Evolutionary conservation across 2,113 vertebrate species (phyloP), one percentile per base, ranked within the genome.

Genomic region (Dipodomys ordii): DNA sequence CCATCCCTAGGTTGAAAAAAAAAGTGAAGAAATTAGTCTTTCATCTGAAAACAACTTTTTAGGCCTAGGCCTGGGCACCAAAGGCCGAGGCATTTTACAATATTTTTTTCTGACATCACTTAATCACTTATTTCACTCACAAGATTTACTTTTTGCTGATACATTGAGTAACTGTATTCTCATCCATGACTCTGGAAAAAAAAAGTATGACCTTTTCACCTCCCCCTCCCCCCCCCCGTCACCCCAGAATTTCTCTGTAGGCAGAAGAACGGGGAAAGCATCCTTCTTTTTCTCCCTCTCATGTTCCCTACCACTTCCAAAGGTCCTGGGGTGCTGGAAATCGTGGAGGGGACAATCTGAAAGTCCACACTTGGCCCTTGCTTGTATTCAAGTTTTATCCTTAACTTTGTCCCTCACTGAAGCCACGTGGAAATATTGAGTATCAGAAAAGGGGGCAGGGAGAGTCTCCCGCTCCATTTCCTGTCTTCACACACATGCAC

Each of bases 11-110:
- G 5, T 83, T n/a, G 27, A 23, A 49, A 84, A 89, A 49, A 84
- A 89, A 77, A 69, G 67, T 25, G 88, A 92, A 12, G 77, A 72
- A 81, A 90, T 20, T 53, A 71, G 67, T 69, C 49, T 77, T 60
- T 46, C 30, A 28, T 72, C 53, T 83, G 35, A 91, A 88, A 87
- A 83, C 35, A 28, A 23, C 30, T 79, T 73, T 87, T 94, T 25
- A 23, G 30, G 68, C 72, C 16, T 13, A 23, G 28, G 68, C 72
- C 16, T 13, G 20, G 28, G 72, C 30, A 30, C 39, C 32, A 91
- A 30, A 87, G 60, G 39, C 30, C 79, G 78, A 78, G 20, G 23
- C 2, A 67, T 83, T 53, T 68, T 60, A 20, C 49, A 74, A 32
- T 72, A 71, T 46, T 86, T 83, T 19, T 83, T 84, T 49, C 69